These are phyloP conservation scores for Albula goreensis DNA, from an alignment of 2,113 vertebrate species.

Conservation along the genomic window DNA sequence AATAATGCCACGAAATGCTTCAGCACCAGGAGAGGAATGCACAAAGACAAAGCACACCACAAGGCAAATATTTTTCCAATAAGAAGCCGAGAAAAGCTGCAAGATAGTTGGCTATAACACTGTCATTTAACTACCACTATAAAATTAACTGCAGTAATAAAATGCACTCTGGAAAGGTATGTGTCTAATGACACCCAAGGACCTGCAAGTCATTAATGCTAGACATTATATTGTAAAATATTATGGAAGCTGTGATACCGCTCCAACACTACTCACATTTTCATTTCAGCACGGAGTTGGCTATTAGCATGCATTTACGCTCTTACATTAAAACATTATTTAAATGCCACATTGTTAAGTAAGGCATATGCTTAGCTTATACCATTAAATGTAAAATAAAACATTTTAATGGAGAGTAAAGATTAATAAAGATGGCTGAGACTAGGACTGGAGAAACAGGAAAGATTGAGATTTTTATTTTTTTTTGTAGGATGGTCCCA, in stretches of 20 bases:
- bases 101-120: conserved; percentile 60
- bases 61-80: conserved; percentile 33
- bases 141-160: conserved; percentile 73
- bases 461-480: too few relatives aligned
- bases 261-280: conserved; percentile 17
- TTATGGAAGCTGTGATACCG: conserved; percentile 51
- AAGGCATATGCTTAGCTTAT: too few relatives aligned
- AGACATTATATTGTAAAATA: conserved; percentile 68
- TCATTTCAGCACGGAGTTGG: not conserved
- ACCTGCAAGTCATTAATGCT: conserved; percentile 60
- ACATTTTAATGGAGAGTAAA: too few relatives aligned
- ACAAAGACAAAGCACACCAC: too few relatives aligned
- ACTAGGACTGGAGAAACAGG: too few relatives aligned
- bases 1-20: not conserved
- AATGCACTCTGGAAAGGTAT: conserved; percentile 66
- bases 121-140: conserved; percentile 64
- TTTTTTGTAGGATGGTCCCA: too few relatives aligned
- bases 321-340: not conserved
- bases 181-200: conserved; percentile 71
- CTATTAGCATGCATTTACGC: not conserved
- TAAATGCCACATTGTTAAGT: too few relatives aligned
- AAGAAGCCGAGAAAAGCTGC: conserved; percentile 62
- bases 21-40: not conserved
- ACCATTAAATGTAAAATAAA: too few relatives aligned
- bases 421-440: too few relatives aligned